phyloP scores from a whole-genome alignment of 2,888 invertebrate genomes.

The Cheilosia impressa region DNA sequence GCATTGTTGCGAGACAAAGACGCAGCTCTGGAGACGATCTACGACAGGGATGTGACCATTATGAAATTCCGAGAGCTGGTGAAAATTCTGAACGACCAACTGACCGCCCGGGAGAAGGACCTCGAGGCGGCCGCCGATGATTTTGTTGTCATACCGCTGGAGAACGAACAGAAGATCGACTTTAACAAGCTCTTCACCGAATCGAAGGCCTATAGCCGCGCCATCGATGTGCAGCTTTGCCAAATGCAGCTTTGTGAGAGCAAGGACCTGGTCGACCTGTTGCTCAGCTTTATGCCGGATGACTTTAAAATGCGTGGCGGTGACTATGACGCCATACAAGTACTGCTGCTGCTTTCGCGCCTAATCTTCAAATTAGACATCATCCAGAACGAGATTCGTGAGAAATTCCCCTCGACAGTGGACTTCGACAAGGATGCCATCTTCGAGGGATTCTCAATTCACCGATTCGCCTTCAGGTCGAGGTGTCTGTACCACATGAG shows the following conservation, averaged over 20 bases:
- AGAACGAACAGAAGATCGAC: constrained; percentile 86
- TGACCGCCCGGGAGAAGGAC: constrained; percentile 86
- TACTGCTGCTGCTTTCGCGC: constrained; percentile 93
- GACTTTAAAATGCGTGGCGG: constrained; percentile 92
- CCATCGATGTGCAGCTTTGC: constrained; percentile 95
- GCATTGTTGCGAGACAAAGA: constrained; percentile 93
- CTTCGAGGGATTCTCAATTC: constrained; percentile 92
- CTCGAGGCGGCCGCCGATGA: constrained; percentile 81
- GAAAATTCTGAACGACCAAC: constrained; percentile 93
- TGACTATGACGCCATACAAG: constrained; percentile 96
- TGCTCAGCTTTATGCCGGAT: constrained; percentile 97
- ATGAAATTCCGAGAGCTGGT: constrained; percentile 97
- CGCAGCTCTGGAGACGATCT: constrained; percentile 94
- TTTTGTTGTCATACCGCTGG: constrained; percentile 80
- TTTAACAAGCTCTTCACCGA: constrained; percentile 88
- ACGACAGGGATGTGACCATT: constrained; percentile 96
- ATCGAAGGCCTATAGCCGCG: constrained; percentile 88
- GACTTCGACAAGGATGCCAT: constrained; percentile 89
- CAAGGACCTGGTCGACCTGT: constrained; percentile 91
- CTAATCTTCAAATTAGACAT: constrained; percentile 94
- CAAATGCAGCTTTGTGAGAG: constrained; percentile 94
- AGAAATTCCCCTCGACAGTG: constrained; percentile 91
- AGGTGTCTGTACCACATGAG: constrained; percentile 90
- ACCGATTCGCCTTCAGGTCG: constrained; percentile 94
- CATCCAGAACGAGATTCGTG: constrained; percentile 93